These are phyloP conservation scores for Lasioglossum albipes DNA, from an alignment of 1,140 invertebrate genomes.

Conservation along the genomic window DNA sequence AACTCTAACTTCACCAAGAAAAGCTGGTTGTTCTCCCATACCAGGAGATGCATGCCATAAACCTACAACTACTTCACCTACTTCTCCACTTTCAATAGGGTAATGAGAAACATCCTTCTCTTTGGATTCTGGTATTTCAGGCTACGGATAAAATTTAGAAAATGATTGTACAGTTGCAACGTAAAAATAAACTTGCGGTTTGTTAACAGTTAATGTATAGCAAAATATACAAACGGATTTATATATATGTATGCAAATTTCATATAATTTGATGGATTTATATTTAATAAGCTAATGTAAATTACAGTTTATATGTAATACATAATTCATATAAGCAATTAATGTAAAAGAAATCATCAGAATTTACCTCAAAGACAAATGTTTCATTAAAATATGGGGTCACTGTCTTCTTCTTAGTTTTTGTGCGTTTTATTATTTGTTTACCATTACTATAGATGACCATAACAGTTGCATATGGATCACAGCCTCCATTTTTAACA, in stretches of 20 bases:
- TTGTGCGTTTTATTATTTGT: conserved; percentile 90
- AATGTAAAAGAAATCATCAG: conserved; percentile 17
- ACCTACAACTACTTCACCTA: conserved; percentile 87
- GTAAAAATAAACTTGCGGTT: background rate
- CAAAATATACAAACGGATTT: background rate
- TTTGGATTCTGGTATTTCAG: conserved; percentile 74
- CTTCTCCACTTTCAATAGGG: conserved; percentile 81
- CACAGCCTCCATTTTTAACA: conserved; percentile 93
- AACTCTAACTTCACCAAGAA: conserved; percentile 92
- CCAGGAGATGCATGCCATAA: conserved; percentile 92
- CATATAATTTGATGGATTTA: background rate
- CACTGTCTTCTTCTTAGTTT: conserved; percentile 93
- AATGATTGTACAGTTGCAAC: background rate
- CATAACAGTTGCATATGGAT: conserved; percentile 91
- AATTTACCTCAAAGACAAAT: conserved; percentile 89
- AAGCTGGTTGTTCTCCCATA: conserved; percentile 86
- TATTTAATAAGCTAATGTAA: background rate
- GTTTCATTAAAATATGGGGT: conserved; percentile 93
- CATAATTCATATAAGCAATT: background rate
- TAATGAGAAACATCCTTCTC: conserved; percentile 77
- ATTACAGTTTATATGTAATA: background rate
- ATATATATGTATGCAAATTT: background rate
- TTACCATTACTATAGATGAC: conserved; percentile 90
- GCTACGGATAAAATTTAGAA: conserved; percentile 49
- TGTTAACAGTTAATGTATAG: background rate